A percentile compares a stretch with the other conserved stretches of the same genome.
Evolutionary conservation across 2,888 invertebrate species (phyloP).

Genomic region (Troides helena): DNA sequence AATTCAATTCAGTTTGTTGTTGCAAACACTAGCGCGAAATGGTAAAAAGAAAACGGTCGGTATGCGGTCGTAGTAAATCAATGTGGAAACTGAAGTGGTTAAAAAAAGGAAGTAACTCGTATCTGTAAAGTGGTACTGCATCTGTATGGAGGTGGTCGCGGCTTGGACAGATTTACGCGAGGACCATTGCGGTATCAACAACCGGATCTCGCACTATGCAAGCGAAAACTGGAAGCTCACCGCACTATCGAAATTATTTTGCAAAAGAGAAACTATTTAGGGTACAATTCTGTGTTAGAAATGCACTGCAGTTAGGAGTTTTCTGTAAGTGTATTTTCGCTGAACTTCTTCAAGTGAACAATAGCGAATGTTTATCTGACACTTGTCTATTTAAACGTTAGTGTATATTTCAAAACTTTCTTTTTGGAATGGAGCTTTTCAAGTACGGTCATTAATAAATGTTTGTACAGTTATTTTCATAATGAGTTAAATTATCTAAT

Average conservation of each 20-base stretch:
- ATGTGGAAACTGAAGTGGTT: constrained; percentile 39
- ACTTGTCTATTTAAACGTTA: constrained; percentile 16
- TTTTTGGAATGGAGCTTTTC: constrained; percentile 1
- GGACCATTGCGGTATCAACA: constrained; percentile 48
- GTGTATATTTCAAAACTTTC: constrained; percentile 2
- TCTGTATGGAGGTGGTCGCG: constrained; percentile 37
- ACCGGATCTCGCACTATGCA: constrained; percentile 45
- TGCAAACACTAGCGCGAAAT: constrained; percentile 29
- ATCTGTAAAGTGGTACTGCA: constrained; percentile 39
- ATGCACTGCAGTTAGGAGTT: constrained; percentile 20
- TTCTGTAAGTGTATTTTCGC: constrained; percentile 21
- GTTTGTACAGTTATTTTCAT: not conserved
- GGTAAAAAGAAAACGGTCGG: constrained; percentile 40
- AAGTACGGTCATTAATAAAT: constrained; percentile 1
- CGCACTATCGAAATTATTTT: constrained; percentile 26
- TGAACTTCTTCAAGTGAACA: constrained; percentile 11
- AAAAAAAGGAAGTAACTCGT: constrained; percentile 46
- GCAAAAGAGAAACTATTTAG: constrained; percentile 25
- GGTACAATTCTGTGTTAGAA: constrained; percentile 24
- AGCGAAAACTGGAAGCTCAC: constrained; percentile 33
- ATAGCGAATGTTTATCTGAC: constrained; percentile 26
- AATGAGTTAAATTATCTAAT: not conserved
- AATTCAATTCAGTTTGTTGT: constrained; percentile 25
- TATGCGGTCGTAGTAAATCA: constrained; percentile 52
- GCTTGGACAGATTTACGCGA: constrained; percentile 63